Conservation (phyloP, 1,140 invertebrate genomes). For the Drosophila paulistorum region DNA sequence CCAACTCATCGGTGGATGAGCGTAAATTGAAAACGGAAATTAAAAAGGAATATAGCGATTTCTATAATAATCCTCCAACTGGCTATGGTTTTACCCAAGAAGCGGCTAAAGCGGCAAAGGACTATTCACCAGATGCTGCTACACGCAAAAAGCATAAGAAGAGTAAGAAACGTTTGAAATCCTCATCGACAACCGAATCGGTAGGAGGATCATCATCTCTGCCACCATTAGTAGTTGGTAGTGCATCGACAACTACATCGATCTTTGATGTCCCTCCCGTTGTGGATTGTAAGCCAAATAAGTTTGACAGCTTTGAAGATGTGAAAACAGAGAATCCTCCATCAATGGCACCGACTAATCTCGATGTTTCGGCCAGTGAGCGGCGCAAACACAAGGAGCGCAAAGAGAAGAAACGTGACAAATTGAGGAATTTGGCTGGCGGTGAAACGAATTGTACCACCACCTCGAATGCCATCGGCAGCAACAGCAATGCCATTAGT, state of each 20-base stretch:
- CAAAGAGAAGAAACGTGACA: constrained; percentile 89
- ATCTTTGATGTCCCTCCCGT: constrained; percentile 54
- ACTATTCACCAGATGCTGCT: constrained; percentile 83
- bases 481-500: neutral
- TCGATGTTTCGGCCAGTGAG: constrained; percentile 42
- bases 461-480: constrained; percentile 31
- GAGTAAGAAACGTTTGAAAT: constrained; percentile 91
- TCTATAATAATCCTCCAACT: constrained; percentile 32
- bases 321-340: constrained; percentile 45
- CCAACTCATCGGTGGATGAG: constrained; percentile 66
- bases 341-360: neutral
- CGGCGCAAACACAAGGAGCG: constrained; percentile 80
- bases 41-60: constrained; percentile 73
- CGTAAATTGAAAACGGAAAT: constrained; percentile 73
- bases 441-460: constrained; percentile 36
- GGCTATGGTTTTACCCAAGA: constrained; percentile 32
- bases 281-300: constrained; percentile 48
- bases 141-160: constrained; percentile 91
- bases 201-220: neutral
- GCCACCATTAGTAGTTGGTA: constrained; percentile 68
- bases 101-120: constrained; percentile 47
- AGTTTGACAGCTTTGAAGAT: constrained; percentile 62
- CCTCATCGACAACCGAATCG: constrained; percentile 77
- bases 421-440: constrained; percentile 83
- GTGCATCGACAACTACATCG: constrained; percentile 7